A percentile compares a stretch with the other conserved stretches of the same genome.
These are phyloP conservation scores for Erythrocebus patas DNA, from an alignment of 2,113 vertebrate genomes.

Conservation along the genomic window DNA sequence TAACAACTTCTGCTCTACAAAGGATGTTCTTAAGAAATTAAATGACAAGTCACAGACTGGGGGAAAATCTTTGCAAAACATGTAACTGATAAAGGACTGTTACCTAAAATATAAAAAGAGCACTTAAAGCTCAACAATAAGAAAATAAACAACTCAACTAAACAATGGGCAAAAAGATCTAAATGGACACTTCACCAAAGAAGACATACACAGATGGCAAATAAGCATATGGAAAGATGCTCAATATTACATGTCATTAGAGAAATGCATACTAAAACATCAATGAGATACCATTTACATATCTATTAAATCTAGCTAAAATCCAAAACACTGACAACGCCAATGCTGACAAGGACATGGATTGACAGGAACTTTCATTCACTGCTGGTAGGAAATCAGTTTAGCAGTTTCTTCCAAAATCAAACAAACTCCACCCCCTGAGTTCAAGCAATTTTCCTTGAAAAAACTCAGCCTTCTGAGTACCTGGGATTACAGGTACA, in stretches of 20 bases:
- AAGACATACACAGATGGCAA: neutral
- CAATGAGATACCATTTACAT: neutral
- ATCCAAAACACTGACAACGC: neutral
- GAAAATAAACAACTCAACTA: neutral
- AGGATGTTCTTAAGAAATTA: neutral
- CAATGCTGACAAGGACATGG: neutral
- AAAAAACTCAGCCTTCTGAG: no score
- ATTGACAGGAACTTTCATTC: neutral
- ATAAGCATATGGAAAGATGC: neutral
- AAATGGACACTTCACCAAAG: neutral
- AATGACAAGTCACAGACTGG: neutral
- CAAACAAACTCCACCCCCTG: neutral
- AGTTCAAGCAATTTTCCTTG: no score
- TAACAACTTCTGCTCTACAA: neutral
- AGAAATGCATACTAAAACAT: neutral
- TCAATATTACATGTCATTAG: no score
- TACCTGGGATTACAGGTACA: no score
- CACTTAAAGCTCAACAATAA: neutral
- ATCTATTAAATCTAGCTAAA: neutral
- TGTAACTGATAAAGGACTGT: neutral
- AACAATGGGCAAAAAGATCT: neutral
- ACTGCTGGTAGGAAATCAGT: neutral
- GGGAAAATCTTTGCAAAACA: neutral
- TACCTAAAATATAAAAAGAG: neutral
- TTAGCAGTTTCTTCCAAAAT: neutral